Evolutionary conservation across 2,888 invertebrate species (phyloP).

Genomic region (Caenorhabditis virilis): DNA sequence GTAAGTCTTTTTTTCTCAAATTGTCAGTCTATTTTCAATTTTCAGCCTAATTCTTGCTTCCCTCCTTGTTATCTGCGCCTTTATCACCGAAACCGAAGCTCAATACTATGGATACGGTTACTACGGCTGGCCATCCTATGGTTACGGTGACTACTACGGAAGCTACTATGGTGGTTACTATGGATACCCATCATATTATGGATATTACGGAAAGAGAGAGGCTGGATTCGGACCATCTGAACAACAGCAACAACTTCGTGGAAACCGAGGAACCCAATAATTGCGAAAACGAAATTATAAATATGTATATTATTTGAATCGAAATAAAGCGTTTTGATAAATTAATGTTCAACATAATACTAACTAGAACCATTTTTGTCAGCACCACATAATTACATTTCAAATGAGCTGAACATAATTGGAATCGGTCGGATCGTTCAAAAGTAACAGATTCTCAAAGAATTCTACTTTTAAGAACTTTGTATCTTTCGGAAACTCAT

Average conservation of each 20-base stretch:
- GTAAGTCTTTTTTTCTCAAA: too few species aligned
- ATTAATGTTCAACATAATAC: too few species aligned
- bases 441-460: too few species aligned
- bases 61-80: slow-evolving; percentile 34
- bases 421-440: too few species aligned
- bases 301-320: slow-evolving; percentile 9
- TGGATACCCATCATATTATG: slow-evolving; percentile 36
- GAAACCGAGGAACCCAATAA: background rate
- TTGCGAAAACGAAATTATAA: slow-evolving; percentile 9
- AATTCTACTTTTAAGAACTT: too few species aligned
- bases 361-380: too few species aligned
- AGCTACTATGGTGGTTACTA: slow-evolving; percentile 30
- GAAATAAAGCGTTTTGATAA: background rate
- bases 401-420: too few species aligned
- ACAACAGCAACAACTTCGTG: slow-evolving; percentile 1
- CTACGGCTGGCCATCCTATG: slow-evolving; percentile 21
- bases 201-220: slow-evolving; percentile 36
- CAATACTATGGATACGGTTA: slow-evolving; percentile 24
- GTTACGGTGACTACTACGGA: slow-evolving; percentile 8
- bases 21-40: slow-evolving; percentile 2
- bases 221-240: slow-evolving; percentile 34
- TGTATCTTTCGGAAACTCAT: too few species aligned
- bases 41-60: slow-evolving; percentile 32
- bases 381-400: too few species aligned
- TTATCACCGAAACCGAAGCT: slow-evolving; percentile 26